These are phyloP conservation scores for Mechanitis messenoides DNA, from an alignment of 2,888 invertebrate species.

Conservation along the genomic window DNA sequence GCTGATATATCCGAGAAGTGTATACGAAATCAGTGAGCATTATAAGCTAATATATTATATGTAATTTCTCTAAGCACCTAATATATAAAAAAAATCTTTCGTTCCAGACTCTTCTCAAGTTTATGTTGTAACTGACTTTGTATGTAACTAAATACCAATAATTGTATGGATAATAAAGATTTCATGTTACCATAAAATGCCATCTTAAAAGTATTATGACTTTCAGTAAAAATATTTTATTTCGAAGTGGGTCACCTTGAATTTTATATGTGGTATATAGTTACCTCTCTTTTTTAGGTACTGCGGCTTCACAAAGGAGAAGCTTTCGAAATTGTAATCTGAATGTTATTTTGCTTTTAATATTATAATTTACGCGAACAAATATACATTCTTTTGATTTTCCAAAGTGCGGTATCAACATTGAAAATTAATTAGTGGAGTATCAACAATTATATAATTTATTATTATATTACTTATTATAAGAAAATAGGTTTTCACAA, in stretches of 20 bases:
- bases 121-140: slow-evolving; percentile 26
- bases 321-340: background rate
- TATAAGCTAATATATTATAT: no score
- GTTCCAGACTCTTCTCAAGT: slow-evolving; percentile 2
- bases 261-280: slow-evolving; percentile 5
- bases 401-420: no score
- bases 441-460: no score
- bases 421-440: no score
- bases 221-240: slow-evolving; percentile 30
- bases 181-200: slow-evolving; percentile 30
- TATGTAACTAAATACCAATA: slow-evolving; percentile 26
- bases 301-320: slow-evolving; percentile 8
- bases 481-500: no score
- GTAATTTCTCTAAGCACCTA: background rate
- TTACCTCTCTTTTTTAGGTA: slow-evolving; percentile 8
- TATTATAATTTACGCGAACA: no score
- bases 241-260: slow-evolving; percentile 30
- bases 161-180: slow-evolving; percentile 29
- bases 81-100: background rate
- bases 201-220: slow-evolving; percentile 32
- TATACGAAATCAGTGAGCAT: no score
- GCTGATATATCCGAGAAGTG: no score
- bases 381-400: no score
- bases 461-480: no score
- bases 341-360: background rate